phyloP scores from a whole-genome alignment of 2,797 vertebrate genomes.

The Ibycter americanus region DNA sequence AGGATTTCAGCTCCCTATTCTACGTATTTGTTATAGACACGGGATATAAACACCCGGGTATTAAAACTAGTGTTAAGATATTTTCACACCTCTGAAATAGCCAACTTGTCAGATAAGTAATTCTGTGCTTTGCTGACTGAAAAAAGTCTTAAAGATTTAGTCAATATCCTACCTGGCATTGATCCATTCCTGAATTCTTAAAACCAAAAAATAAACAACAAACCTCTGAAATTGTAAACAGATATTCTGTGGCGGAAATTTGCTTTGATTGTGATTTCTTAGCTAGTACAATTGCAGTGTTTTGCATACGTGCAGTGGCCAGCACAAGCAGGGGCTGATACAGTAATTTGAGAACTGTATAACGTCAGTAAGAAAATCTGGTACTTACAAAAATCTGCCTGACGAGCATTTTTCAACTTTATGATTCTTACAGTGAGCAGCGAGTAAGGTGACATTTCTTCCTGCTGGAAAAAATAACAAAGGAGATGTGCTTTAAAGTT shows the following conservation, averaged over 20 bases:
- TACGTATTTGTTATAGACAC: neutral
- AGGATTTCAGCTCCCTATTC: neutral
- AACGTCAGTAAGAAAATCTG: neutral
- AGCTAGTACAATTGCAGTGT: neutral
- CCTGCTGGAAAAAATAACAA: constrained; percentile 7
- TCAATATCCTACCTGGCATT: neutral
- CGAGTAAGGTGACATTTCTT: constrained; percentile 56
- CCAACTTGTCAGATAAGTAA: neutral
- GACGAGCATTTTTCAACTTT: constrained; percentile 63
- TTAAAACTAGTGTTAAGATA: neutral
- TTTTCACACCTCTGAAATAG: neutral
- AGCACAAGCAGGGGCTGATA: neutral
- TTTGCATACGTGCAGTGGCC: neutral
- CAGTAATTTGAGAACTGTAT: neutral
- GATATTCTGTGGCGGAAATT: neutral
- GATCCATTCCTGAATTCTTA: neutral
- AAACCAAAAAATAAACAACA: neutral
- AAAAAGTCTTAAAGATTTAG: neutral
- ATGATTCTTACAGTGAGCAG: constrained; percentile 80
- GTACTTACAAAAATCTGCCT: constrained; percentile 77
- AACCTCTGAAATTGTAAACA: neutral
- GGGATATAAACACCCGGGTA: neutral
- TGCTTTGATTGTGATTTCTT: neutral
- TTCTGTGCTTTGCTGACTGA: neutral
- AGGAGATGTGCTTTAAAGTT: neutral